phyloP scores from a whole-genome alignment of 2,888 invertebrate genomes.

The Epicampocera succincta region DNA sequence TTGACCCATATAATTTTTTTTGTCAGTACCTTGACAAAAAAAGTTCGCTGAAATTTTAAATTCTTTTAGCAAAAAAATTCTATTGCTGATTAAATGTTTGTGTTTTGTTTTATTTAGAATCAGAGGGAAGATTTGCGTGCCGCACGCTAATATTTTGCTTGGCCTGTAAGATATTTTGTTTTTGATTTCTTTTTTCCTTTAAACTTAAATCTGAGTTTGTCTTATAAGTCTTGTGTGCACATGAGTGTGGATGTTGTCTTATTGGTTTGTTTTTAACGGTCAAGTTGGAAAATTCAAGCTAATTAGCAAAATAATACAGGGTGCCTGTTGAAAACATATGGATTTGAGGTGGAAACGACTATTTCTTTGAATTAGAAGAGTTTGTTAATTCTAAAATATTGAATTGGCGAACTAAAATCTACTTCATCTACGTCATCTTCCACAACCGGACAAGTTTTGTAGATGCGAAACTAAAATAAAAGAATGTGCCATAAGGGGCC shows the following conservation, averaged over 20 bases:
- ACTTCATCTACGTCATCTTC: no score
- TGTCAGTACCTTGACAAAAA: neutral
- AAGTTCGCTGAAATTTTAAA: neutral
- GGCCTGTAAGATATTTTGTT: neutral
- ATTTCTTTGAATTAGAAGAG: no score
- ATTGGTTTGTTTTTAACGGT: slow-evolving; percentile 12
- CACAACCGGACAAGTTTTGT: no score
- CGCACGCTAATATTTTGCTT: slow-evolving; percentile 47
- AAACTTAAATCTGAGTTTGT: slow-evolving; percentile 25
- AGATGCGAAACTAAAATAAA: no score
- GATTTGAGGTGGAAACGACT: no score
- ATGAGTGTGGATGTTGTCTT: neutral
- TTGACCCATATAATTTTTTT: slow-evolving; percentile 41
- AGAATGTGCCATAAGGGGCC: no score
- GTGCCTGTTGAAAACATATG: no score
- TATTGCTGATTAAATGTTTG: slow-evolving; percentile 16
- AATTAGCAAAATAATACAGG: neutral
- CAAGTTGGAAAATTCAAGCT: neutral
- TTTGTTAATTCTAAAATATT: no score
- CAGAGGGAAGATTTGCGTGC: slow-evolving; percentile 36
- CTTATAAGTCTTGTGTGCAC: neutral
- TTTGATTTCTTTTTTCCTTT: slow-evolving; percentile 1
- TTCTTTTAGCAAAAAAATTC: neutral
- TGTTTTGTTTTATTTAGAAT: neutral
- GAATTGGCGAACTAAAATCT: no score